Conservation (phyloP, 2,888 invertebrate genomes). For the Cabera pusaria region DNA sequence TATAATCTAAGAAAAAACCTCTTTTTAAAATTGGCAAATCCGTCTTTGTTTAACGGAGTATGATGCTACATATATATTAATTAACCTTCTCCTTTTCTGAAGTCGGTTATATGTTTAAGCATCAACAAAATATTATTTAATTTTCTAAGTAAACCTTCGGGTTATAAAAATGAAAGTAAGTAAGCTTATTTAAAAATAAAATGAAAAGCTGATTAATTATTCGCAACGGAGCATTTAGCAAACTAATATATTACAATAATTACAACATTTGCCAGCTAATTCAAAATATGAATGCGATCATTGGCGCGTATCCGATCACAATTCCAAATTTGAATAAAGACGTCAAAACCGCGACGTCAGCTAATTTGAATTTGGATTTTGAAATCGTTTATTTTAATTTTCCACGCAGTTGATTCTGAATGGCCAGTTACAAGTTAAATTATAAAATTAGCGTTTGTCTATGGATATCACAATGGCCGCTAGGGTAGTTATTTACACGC, state of each 20-base stretch:
- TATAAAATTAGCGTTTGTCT: slow-evolving; percentile 69
- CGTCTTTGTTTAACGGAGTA: no score
- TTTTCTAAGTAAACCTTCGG: no score
- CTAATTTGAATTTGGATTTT: slow-evolving; percentile 48
- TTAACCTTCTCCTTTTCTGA: no score
- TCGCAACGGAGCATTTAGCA: slow-evolving; percentile 12
- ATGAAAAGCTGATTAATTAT: slow-evolving; percentile 10
- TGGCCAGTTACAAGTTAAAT: slow-evolving; percentile 56
- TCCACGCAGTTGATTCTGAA: slow-evolving; percentile 77
- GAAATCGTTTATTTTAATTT: slow-evolving; percentile 78
- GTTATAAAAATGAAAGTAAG: no score
- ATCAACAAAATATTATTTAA: no score
- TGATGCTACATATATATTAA: no score
- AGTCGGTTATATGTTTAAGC: no score
- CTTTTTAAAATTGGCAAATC: no score
- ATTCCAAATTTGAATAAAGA: slow-evolving; percentile 74
- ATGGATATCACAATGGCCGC: slow-evolving; percentile 53
- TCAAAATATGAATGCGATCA: slow-evolving; percentile 66
- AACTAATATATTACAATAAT: slow-evolving; percentile 23
- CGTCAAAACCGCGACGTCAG: slow-evolving; percentile 70
- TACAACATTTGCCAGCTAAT: slow-evolving; percentile 35
- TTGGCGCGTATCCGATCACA: slow-evolving; percentile 63
- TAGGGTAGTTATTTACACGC: slow-evolving; percentile 66
- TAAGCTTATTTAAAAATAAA: no score
- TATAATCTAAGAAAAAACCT: no score